phyloP scores from a whole-genome alignment of 2,888 invertebrate genomes.

The Oscheius sp. region DNA sequence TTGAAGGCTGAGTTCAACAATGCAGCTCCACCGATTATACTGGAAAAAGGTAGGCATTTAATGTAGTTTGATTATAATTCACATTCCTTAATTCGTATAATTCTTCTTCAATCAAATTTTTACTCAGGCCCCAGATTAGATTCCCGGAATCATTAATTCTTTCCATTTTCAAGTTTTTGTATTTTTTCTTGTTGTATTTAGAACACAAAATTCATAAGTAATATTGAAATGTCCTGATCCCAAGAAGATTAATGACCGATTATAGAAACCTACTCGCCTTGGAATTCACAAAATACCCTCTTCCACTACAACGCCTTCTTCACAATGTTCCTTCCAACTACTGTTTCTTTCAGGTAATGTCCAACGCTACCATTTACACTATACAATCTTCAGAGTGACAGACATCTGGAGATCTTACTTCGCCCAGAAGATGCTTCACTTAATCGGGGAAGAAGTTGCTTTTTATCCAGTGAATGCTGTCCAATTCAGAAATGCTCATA shows the following conservation, averaged over 20 bases:
- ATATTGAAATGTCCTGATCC: too few relatives aligned
- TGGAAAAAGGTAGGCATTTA: slow-evolving; percentile 22
- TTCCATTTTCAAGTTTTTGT: slow-evolving; percentile 50
- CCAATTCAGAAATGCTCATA: slow-evolving; percentile 48
- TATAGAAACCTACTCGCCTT: slow-evolving; percentile 43
- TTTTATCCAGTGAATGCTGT: slow-evolving; percentile 51
- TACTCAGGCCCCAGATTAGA: too few relatives aligned
- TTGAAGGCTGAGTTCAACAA: slow-evolving; percentile 42
- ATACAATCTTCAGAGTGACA: slow-evolving; percentile 29
- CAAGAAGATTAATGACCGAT: too few relatives aligned
- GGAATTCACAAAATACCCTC: slow-evolving; percentile 56
- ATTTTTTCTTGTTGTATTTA: too few relatives aligned
- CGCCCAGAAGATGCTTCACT: slow-evolving; percentile 45
- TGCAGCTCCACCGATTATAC: slow-evolving; percentile 44
- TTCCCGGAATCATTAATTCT: too few relatives aligned
- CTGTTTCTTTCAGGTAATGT: slow-evolving; percentile 41
- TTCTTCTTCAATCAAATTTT: background rate
- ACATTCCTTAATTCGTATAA: background rate
- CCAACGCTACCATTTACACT: background rate
- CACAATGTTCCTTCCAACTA: slow-evolving; percentile 48
- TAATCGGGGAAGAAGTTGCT: slow-evolving; percentile 43
- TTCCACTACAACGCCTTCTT: slow-evolving; percentile 51
- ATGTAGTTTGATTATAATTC: background rate
- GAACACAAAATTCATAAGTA: too few relatives aligned
- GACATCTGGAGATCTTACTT: slow-evolving; percentile 57